Evolutionary conservation across 2,797 vertebrate genomes (phyloP).

Genomic region (Tapirus indicus): DNA sequence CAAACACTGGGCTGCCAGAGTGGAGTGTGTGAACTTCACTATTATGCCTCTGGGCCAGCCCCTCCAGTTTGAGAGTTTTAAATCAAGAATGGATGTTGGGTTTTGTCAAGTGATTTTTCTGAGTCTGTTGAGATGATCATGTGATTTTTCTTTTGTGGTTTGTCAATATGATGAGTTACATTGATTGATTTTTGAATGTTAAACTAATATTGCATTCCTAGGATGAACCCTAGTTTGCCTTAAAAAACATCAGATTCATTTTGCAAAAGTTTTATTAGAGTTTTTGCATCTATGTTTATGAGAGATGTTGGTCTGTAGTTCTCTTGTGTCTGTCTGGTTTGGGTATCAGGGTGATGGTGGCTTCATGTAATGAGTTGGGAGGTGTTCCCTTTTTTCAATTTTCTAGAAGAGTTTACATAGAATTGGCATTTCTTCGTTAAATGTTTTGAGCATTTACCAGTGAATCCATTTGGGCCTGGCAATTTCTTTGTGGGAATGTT

Average conservation of each 20-base stretch:
- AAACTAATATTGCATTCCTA: not conserved
- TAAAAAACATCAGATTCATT: not conserved
- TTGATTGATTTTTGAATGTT: slow-evolving; percentile 22
- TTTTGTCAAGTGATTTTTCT: not conserved
- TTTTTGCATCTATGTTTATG: not conserved
- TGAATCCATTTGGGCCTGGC: not conserved
- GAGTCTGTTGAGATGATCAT: not conserved
- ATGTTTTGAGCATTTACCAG: slow-evolving; percentile 2
- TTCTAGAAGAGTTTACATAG: slow-evolving; percentile 37
- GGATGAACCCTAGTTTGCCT: not conserved
- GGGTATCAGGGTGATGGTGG: not conserved
- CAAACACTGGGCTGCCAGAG: too few species aligned
- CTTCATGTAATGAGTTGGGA: not conserved
- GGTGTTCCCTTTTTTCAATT: not conserved
- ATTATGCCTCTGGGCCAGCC: too few species aligned
- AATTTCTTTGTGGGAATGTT: slow-evolving; percentile 1
- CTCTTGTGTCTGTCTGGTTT: not conserved
- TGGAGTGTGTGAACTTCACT: too few species aligned
- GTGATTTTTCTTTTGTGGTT: slow-evolving; percentile 19
- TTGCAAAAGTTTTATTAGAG: slow-evolving; percentile 3
- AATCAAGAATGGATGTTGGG: not conserved
- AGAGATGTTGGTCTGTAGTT: not conserved
- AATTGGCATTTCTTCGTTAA: not conserved
- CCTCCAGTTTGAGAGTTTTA: not conserved
- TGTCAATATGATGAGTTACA: not conserved